Percentiles rank a stretch among this genome's conserved stretches.
phyloP scores from a whole-genome alignment of 2,888 invertebrate genomes.

The Xylota segnis region DNA sequence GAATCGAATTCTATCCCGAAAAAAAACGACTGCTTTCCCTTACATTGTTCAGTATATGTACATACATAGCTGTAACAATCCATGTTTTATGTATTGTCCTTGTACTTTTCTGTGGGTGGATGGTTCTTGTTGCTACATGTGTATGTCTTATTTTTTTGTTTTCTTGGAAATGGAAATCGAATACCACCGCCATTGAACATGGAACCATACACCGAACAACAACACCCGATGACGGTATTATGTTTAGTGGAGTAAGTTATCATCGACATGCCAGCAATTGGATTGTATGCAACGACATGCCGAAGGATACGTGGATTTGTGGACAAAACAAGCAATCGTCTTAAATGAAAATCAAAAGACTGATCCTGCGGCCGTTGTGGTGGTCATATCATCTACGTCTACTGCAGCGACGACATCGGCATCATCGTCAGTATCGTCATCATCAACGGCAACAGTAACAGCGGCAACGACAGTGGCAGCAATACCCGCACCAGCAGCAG shows the following conservation, averaged over 20 bases:
- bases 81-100: constrained; percentile 63
- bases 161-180: constrained; percentile 72
- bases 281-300: constrained; percentile 84
- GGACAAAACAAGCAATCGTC: constrained; percentile 84
- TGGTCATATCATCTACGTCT: constrained; percentile 64
- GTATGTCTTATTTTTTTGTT: constrained; percentile 55
- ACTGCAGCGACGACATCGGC: constrained; percentile 36
- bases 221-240: constrained; percentile 46
- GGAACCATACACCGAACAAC: constrained; percentile 59
- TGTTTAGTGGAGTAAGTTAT: constrained; percentile 83
- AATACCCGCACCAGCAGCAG: constrained; percentile 63
- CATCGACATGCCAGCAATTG: constrained; percentile 84
- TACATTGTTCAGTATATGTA: constrained; percentile 16
- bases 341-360: constrained; percentile 82
- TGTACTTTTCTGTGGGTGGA: constrained; percentile 29
- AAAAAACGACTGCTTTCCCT: constrained; percentile 50
- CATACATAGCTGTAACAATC: constrained; percentile 16
- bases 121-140: constrained; percentile 67
- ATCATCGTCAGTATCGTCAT: constrained; percentile 37
- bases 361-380: constrained; percentile 71
- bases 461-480: constrained; percentile 57
- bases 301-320: constrained; percentile 84
- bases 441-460: constrained; percentile 42
- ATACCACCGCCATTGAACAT: constrained; percentile 63
- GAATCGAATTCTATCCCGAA: constrained; percentile 51